Evolutionary conservation across 2,888 invertebrate genomes (phyloP), one percentile per base, ranked within the genome.

Genomic region (Sarcophaga variegata): DNA sequence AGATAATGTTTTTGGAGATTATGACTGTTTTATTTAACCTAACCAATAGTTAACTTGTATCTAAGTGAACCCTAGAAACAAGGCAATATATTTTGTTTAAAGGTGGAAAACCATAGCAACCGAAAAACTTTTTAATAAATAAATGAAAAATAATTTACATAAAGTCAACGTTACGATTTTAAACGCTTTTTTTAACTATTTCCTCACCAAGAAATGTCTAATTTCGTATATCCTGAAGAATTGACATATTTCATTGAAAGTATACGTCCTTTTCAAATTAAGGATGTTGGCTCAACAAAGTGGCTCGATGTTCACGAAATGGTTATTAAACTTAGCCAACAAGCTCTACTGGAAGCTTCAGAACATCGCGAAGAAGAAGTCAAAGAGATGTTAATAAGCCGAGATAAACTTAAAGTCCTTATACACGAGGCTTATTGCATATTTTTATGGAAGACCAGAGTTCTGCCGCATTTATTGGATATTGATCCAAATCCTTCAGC

Each of bases 241-340:
- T 94, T 96, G 8, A 97, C 97, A 91, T 93, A 95, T 88, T 97
- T 95, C 90, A 95, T 97, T 4, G 95, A 97, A 91, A 95, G 96
- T 89, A 95, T 97, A 92, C 94, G 95, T 88, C 94, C 95, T 47
- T 96, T 95, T 85, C 94, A 95, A 62, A 94, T 97, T 49, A 95
- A 95, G 87, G 95, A 95, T 87, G 94, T 98, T 86, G 98, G 97
- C 74, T 95, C 94, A 72, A 94, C 94, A 90, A 97, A 96, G 77
- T 97, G 97, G 97, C 94, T 97, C 70, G 96, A 97, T 89, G 96
- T 95, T 94, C 98, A 98, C 91, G 96, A 97, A 91, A 95, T 96
- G 90, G 92, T 98, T 11, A 96, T 98, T 91, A 97, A 97, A 92
- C 92, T 98, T 14, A 97, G 97, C 91, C 97, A 98, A 93, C 97